Evolutionary conservation across 1,140 invertebrate genomes (phyloP).

Genomic region (Patella vulgata): DNA sequence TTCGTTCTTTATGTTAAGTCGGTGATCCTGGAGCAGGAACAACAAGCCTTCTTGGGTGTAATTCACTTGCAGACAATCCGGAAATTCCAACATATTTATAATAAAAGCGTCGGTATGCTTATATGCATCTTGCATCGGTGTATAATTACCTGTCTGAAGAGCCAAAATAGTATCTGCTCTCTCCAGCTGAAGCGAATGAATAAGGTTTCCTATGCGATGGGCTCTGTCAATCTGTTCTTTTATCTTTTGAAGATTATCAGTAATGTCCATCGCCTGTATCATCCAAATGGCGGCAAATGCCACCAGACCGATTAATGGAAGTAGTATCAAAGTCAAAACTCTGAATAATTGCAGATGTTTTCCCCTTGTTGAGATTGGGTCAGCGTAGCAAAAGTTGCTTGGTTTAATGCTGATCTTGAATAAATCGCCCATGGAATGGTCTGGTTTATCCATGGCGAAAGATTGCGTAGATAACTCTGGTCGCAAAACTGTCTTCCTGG

Average conservation of each 20-base stretch:
- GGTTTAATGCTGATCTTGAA: too few relatives aligned
- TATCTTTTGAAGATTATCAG: neutral
- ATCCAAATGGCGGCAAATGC: slow-evolving; percentile 7
- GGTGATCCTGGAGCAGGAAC: too few relatives aligned
- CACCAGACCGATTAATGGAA: slow-evolving; percentile 7
- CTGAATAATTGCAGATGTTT: slow-evolving; percentile 17
- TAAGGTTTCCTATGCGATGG: slow-evolving; percentile 13
- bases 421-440: too few relatives aligned
- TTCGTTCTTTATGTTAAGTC: too few relatives aligned
- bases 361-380: slow-evolving; percentile 22
- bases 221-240: slow-evolving; percentile 9
- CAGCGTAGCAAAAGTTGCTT: slow-evolving; percentile 18
- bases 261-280: neutral
- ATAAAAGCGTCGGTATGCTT: neutral
- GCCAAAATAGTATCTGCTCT: slow-evolving; percentile 14
- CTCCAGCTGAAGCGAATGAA: slow-evolving; percentile 25
- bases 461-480: too few relatives aligned
- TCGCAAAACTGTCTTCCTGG: too few relatives aligned
- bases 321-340: slow-evolving; percentile 5
- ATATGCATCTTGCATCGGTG: slow-evolving; percentile 3
- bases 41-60: too few relatives aligned
- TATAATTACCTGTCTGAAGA: slow-evolving; percentile 9
- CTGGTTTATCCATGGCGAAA: too few relatives aligned
- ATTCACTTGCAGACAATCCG: neutral
- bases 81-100: neutral